Evolutionary conservation across 2,113 vertebrate genomes (phyloP).

Genomic region (Neotoma lepida): DNA sequence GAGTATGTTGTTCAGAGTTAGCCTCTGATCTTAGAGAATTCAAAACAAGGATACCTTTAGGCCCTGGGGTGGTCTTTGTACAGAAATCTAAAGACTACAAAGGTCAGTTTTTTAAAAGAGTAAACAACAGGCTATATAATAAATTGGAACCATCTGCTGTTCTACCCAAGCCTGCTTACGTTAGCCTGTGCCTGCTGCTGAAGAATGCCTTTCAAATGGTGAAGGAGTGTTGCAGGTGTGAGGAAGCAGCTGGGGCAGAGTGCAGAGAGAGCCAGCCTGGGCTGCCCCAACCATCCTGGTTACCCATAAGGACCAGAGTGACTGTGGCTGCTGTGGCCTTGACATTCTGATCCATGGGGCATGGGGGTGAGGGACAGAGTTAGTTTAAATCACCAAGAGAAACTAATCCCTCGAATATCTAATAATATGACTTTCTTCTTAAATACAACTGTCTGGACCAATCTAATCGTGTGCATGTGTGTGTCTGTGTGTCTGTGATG

Average conservation of each 20-base stretch:
- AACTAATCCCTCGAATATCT: not conserved
- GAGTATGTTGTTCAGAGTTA: not conserved
- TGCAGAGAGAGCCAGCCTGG: not conserved
- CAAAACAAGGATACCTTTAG: not conserved
- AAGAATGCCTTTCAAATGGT: not conserved
- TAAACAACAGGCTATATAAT: not conserved
- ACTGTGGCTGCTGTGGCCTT: not conserved
- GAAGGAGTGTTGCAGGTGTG: not conserved
- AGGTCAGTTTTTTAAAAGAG: constrained; percentile 25
- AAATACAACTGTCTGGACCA: not conserved
- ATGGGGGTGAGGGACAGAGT: not conserved
- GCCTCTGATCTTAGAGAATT: constrained; percentile 30
- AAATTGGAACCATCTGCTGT: constrained; percentile 66
- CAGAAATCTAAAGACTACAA: constrained; percentile 49
- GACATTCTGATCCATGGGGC: not conserved
- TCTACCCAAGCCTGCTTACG: not conserved
- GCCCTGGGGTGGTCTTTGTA: constrained; percentile 54
- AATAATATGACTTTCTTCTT: not conserved
- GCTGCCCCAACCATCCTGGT: accelerated
- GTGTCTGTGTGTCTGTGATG: not conserved
- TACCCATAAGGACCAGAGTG: not conserved
- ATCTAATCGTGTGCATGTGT: not conserved
- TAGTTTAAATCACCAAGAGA: not conserved
- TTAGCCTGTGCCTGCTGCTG: constrained; percentile 33
- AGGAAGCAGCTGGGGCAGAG: not conserved